phyloP scores from a whole-genome alignment of 2,888 invertebrate species.

The Microctonus aethiopoides region DNA sequence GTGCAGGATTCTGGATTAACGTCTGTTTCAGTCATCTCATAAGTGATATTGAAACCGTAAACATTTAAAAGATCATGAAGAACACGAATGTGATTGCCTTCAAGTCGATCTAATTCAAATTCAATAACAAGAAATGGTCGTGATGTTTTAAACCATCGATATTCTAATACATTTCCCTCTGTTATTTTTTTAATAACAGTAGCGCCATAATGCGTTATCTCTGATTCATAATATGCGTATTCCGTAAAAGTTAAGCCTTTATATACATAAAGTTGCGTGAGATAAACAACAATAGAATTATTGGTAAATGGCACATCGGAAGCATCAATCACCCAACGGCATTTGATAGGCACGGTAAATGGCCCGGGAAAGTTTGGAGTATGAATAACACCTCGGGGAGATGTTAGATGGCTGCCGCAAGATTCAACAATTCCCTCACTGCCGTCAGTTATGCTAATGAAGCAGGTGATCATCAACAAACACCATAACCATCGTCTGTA shows the following conservation, averaged over 20 bases:
- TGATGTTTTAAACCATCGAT: slow-evolving; percentile 72
- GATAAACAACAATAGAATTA: slow-evolving; percentile 84
- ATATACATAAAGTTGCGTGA: slow-evolving; percentile 88
- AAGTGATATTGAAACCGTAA: slow-evolving; percentile 93
- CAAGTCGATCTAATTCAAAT: slow-evolving; percentile 77
- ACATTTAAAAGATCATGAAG: slow-evolving; percentile 84
- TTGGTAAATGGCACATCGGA: slow-evolving; percentile 69
- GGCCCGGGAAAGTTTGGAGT: slow-evolving; percentile 87
- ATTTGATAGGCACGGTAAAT: slow-evolving; percentile 85
- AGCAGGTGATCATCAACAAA: background rate
- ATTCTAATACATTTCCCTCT: slow-evolving; percentile 77
- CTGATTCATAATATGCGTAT: slow-evolving; percentile 79
- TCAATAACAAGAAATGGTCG: slow-evolving; percentile 84
- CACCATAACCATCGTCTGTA: background rate
- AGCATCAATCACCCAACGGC: slow-evolving; percentile 90
- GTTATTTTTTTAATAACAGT: slow-evolving; percentile 77
- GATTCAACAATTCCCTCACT: slow-evolving; percentile 43
- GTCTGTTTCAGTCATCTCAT: slow-evolving; percentile 77
- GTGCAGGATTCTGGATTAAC: slow-evolving; percentile 76
- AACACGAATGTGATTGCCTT: slow-evolving; percentile 86
- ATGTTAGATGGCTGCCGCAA: slow-evolving; percentile 77
- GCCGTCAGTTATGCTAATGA: background rate
- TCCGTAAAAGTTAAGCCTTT: slow-evolving; percentile 82
- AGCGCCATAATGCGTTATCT: slow-evolving; percentile 74
- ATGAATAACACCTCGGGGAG: slow-evolving; percentile 77